Conservation (phyloP, 2,113 vertebrate species). For the Istiophorus platypterus region DNA sequence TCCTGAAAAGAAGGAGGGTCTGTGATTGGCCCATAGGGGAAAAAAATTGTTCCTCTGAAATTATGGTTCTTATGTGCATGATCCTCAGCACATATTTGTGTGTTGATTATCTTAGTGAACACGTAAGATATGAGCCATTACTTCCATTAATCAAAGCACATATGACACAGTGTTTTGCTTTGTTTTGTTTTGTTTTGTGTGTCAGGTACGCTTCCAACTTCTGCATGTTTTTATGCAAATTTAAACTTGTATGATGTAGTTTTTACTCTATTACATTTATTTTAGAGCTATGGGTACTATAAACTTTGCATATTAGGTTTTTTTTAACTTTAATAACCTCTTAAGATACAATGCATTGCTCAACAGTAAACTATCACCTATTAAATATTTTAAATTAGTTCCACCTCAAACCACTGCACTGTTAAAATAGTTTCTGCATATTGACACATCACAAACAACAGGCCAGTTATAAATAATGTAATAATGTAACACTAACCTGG, state of each 20-base stretch:
- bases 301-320: too few species aligned
- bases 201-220: too few species aligned
- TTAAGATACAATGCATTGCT: neutral
- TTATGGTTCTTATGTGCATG: neutral
- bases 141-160: too few species aligned
- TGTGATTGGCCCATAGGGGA: constrained; percentile 8
- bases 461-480: neutral
- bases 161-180: too few species aligned
- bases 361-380: neutral
- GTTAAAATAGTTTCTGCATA: neutral
- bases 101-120: constrained; percentile 12
- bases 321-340: neutral
- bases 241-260: neutral
- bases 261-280: neutral
- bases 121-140: neutral
- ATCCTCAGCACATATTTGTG: neutral
- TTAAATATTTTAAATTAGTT: neutral
- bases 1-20: constrained; percentile 29
- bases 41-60: neutral
- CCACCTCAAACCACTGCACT: neutral
- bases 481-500: neutral
- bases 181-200: neutral
- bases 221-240: neutral
- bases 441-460: neutral
- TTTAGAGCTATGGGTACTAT: neutral